Evolutionary conservation across 1,140 invertebrate genomes (phyloP).

Genomic region (Sitophilus oryzae): DNA sequence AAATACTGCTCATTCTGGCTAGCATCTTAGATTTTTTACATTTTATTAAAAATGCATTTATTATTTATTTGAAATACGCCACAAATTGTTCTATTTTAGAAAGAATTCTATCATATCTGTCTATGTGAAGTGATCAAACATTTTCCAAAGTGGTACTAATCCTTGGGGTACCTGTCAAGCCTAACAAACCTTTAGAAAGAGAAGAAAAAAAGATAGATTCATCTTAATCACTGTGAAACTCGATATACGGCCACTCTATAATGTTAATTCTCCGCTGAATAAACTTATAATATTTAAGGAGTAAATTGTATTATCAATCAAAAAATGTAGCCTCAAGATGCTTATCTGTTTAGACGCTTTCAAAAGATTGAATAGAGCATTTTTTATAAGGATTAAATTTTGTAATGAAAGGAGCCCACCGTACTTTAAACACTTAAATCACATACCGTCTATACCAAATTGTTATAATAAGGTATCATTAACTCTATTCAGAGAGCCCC

Average conservation of each 20-base stretch:
- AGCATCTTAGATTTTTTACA: too few relatives aligned
- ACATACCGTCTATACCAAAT: conserved; percentile 17
- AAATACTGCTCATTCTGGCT: too few relatives aligned
- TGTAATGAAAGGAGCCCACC: conserved; percentile 8
- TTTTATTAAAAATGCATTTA: too few relatives aligned
- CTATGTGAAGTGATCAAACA: not conserved
- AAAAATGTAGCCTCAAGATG: conserved; percentile 19
- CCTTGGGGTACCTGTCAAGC: conserved; percentile 9
- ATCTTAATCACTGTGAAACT: conserved; percentile 17
- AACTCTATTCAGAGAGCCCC: conserved; percentile 12
- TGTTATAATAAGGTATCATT: conserved; percentile 24
- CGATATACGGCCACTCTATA: conserved; percentile 18
- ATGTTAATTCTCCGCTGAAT: conserved; percentile 21
- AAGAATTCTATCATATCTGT: not conserved
- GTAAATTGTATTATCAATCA: conserved; percentile 25
- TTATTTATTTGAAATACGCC: not conserved
- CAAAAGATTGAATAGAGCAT: conserved; percentile 19
- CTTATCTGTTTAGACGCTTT: conserved; percentile 18
- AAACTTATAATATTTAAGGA: conserved; percentile 19
- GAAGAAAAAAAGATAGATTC: conserved; percentile 13
- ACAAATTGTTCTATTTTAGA: not conserved
- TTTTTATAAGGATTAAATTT: conserved; percentile 21
- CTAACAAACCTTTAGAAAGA: conserved; percentile 5
- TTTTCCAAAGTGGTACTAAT: conserved; percentile 7
- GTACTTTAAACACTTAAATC: conserved; percentile 23